A percentile compares a stretch with the other conserved stretches of the same genome.
Conservation (phyloP, 2,888 invertebrate genomes). For the Philereme vetulata region DNA sequence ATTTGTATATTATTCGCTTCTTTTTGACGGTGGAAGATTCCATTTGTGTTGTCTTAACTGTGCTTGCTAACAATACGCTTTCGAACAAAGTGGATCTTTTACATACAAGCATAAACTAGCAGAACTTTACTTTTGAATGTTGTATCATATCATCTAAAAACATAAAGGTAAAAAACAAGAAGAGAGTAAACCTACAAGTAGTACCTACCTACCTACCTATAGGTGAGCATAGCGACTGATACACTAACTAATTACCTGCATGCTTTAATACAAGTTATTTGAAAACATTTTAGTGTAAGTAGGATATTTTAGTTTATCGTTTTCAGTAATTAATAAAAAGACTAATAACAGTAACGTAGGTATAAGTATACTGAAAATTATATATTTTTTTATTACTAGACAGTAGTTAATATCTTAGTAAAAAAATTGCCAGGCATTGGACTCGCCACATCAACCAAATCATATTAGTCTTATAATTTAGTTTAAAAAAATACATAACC, state of each 20-base stretch:
- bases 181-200: constrained; percentile 7
- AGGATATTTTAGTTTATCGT: constrained; percentile 4
- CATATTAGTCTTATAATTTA: not conserved
- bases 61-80: constrained; percentile 38
- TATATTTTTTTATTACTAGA: not conserved
- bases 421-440: constrained; percentile 3
- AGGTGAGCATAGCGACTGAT: constrained; percentile 36
- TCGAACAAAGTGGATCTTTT: constrained; percentile 39
- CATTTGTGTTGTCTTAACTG: constrained; percentile 35
- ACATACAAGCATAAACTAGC: constrained; percentile 28
- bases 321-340: constrained; percentile 2
- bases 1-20: constrained; percentile 23
- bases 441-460: constrained; percentile 18
- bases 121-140: constrained; percentile 25
- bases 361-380: constrained; percentile 10
- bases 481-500: no score
- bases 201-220: no score
- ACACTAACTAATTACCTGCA: constrained; percentile 20
- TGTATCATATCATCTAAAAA: constrained; percentile 20
- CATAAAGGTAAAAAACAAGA: constrained; percentile 11
- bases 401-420: not conserved
- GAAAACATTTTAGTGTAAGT: constrained; percentile 10
- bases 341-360: not conserved
- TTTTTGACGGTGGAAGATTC: constrained; percentile 36
- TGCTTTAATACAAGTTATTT: constrained; percentile 18